These are phyloP conservation scores for Acutogordius australiensis DNA, from an alignment of 2,888 invertebrate species.

Conservation along the genomic window DNA sequence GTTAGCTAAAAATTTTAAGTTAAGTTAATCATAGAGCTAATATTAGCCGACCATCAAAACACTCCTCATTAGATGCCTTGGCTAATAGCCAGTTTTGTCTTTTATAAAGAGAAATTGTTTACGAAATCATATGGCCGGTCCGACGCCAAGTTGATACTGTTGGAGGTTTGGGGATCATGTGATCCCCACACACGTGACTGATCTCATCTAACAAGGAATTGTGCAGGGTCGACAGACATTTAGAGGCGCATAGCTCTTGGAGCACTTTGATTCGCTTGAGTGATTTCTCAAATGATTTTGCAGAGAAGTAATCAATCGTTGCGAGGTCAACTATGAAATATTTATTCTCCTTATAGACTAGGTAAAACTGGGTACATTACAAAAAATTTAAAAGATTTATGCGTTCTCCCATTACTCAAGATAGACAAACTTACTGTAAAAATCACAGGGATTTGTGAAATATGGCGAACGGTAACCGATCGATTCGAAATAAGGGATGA, in stretches of 20 bases:
- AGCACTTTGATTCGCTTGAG: background rate
- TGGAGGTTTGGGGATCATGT: background rate
- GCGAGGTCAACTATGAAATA: background rate
- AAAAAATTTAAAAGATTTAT: too few species aligned
- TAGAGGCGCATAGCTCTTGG: background rate
- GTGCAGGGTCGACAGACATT: background rate
- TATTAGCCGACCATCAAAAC: too few species aligned
- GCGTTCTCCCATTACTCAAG: too few species aligned
- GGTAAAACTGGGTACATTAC: too few species aligned
- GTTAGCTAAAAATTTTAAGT: too few species aligned
- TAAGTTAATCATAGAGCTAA: too few species aligned
- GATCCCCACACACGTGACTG: background rate
- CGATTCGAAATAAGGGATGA: background rate
- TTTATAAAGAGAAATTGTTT: background rate
- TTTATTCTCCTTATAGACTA: too few species aligned
- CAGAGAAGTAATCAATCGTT: background rate
- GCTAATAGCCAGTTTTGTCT: too few species aligned
- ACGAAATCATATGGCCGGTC: background rate
- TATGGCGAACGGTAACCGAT: background rate
- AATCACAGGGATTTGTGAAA: background rate
- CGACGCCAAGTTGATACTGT: background rate
- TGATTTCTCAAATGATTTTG: conserved; percentile 1
- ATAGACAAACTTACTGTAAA: too few species aligned
- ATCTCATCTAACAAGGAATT: background rate
- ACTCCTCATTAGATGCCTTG: too few species aligned